These are phyloP conservation scores for Perizoma flavofasciatum DNA, from an alignment of 2,888 invertebrate genomes.

Conservation along the genomic window DNA sequence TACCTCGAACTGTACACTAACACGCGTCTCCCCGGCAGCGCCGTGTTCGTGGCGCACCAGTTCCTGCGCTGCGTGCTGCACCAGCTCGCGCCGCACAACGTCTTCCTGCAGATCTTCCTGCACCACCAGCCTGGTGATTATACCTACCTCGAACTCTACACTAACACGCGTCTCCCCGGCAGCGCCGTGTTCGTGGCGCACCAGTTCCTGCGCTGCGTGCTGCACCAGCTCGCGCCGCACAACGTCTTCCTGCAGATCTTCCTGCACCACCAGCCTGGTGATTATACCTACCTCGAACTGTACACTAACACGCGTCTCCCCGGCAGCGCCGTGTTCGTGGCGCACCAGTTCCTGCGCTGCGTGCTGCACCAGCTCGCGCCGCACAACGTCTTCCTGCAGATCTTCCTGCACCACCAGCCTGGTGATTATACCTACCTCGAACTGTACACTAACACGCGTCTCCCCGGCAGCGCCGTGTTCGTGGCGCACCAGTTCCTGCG, in stretches of 20 bases:
- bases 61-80: constrained; percentile 98
- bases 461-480: constrained; percentile 97
- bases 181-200: constrained; percentile 97
- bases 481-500: constrained; percentile 98
- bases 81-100: constrained; percentile 97
- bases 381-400: constrained; percentile 97
- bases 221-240: constrained; percentile 98
- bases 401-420: constrained; percentile 95
- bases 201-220: constrained; percentile 97
- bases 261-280: constrained; percentile 94
- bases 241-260: constrained; percentile 98
- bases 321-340: constrained; percentile 97
- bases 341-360: constrained; percentile 98
- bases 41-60: constrained; percentile 97
- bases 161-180: constrained; percentile 97
- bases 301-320: too few species aligned
- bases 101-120: constrained; percentile 97
- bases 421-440: constrained; percentile 79
- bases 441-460: too few species aligned
- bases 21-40: constrained; percentile 97
- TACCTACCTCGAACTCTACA: too few species aligned
- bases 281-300: background rate
- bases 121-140: constrained; percentile 91
- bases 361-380: constrained; percentile 98
- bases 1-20: too few species aligned